Conservation (phyloP, 2,888 invertebrate genomes). For the Pelosia muscerda region DNA sequence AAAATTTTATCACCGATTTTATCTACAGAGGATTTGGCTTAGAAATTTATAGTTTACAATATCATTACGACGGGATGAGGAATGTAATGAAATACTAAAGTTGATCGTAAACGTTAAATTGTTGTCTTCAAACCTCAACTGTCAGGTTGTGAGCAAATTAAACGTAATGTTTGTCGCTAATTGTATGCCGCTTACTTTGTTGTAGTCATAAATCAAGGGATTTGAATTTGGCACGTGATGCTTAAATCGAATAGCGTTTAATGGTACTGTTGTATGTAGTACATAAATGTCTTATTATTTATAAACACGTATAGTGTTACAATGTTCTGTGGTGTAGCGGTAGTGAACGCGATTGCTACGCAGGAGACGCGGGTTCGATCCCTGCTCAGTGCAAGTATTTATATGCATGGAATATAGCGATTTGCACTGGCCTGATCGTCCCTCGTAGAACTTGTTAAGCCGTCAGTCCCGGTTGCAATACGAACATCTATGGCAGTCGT, state of each 20-base stretch:
- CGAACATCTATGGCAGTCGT: too few relatives aligned
- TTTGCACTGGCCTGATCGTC: too few relatives aligned
- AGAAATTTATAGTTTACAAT: conserved; percentile 46
- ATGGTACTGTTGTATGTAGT: not conserved
- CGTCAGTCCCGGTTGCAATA: too few relatives aligned
- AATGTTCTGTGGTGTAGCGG: too few relatives aligned
- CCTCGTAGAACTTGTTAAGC: too few relatives aligned
- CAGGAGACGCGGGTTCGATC: too few relatives aligned
- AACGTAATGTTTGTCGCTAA: not conserved
- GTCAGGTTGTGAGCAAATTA: not conserved
- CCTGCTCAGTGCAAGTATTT: too few relatives aligned
- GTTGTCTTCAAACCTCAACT: conserved; percentile 43
- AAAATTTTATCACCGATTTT: conserved; percentile 14
- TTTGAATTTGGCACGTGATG: not conserved
- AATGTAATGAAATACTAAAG: conserved; percentile 49
- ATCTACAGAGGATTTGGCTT: conserved; percentile 22
- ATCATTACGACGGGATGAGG: conserved; percentile 41
- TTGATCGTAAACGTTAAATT: conserved; percentile 51
- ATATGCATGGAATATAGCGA: too few relatives aligned
- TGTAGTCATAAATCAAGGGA: not conserved
- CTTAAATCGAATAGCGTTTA: not conserved
- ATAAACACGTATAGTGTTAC: too few relatives aligned
- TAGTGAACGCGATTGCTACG: too few relatives aligned
- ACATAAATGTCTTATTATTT: too few relatives aligned
- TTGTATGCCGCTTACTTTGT: not conserved